Evolutionary conservation across 2,888 invertebrate genomes (phyloP), one percentile per base, ranked within the genome.

Genomic region (Steromphala cineraria): DNA sequence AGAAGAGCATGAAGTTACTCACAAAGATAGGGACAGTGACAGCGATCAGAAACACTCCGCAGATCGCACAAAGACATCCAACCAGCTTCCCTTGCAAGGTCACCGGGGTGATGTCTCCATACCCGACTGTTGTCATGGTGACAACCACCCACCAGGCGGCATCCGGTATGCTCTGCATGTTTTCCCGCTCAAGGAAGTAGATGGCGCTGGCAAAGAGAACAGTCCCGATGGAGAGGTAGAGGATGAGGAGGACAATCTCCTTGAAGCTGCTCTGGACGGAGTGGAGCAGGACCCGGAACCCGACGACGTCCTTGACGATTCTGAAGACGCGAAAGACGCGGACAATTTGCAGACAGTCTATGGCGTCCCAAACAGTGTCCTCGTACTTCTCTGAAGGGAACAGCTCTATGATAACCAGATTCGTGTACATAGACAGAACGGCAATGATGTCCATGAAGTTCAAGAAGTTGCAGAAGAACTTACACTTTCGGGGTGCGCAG

Each of bases 91-190:
- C 90, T 7, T 83, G 78, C 1, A 81, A 84, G 21, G 83, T 81
- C 7, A 74, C 84, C 0, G 90, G 91, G 19, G 84, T 85, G 55
- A 90, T 83, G 83, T 91, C 91, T 0, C 91, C 91, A 82, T 91
- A 91, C 10, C 91, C 91, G 24, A 91, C 90, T 2, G 91, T 91
- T 56, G 91, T 91, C 90, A 91, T 90, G 78, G 91, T 91, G 74
- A 91, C 85, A 10, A 91, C 81, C 10, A 89, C 87, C 90, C 90
- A 91, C 91, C 91, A 91, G 79, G 88, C 87, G 3, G 89, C 86
- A 40, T 89, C 88, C 0, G 89, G 90, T 36, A 91, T 90, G 80
- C 88, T 90, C 0, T 83, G 78, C 81, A 91, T 89, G 53, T 53
- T 83, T 2, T 75, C 74, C 56, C 85, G 84, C 1, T 86, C 89